Conservation (phyloP, 1,140 invertebrate genomes). For the Drosophila saltans region DNA sequence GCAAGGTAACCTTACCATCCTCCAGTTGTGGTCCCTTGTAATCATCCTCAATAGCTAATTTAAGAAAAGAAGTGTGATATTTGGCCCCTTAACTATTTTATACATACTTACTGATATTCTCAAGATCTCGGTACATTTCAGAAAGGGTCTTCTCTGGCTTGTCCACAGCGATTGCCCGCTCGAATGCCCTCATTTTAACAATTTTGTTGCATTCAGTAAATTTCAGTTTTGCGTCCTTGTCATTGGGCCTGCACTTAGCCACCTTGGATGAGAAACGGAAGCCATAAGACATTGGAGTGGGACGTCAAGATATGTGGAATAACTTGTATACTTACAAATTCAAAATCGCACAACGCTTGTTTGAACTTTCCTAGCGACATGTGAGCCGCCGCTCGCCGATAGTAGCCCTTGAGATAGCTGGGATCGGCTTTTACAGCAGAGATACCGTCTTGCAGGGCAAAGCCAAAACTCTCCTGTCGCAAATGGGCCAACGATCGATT, state of each 20-base stretch:
- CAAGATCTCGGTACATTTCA: constrained; percentile 92
- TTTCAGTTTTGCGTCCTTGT: constrained; percentile 97
- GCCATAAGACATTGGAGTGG: neutral
- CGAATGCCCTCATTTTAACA: constrained; percentile 96
- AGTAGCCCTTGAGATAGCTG: constrained; percentile 96
- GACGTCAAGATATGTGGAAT: neutral
- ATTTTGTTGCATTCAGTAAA: constrained; percentile 98
- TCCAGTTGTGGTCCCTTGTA: constrained; percentile 96
- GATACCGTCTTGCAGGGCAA: constrained; percentile 95
- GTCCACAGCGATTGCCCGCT: constrained; percentile 98
- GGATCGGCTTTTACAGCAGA: constrained; percentile 95
- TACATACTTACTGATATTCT: constrained; percentile 92
- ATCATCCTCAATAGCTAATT: constrained; percentile 94
- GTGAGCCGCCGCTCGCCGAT: constrained; percentile 96
- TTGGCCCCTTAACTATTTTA: neutral
- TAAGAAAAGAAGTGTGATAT: neutral
- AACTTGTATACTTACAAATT: constrained; percentile 86
- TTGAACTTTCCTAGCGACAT: constrained; percentile 99
- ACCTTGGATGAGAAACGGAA: constrained; percentile 76
- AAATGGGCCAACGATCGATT: constrained; percentile 98
- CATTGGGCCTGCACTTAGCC: constrained; percentile 94
- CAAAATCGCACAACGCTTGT: constrained; percentile 97
- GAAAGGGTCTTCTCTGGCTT: constrained; percentile 93
- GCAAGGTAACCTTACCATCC: constrained; percentile 93
- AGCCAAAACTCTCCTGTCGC: constrained; percentile 96